Evolutionary conservation across 1,140 invertebrate genomes (phyloP), one percentile per base, ranked within the genome.

Genomic region (Caerostris extrusa): DNA sequence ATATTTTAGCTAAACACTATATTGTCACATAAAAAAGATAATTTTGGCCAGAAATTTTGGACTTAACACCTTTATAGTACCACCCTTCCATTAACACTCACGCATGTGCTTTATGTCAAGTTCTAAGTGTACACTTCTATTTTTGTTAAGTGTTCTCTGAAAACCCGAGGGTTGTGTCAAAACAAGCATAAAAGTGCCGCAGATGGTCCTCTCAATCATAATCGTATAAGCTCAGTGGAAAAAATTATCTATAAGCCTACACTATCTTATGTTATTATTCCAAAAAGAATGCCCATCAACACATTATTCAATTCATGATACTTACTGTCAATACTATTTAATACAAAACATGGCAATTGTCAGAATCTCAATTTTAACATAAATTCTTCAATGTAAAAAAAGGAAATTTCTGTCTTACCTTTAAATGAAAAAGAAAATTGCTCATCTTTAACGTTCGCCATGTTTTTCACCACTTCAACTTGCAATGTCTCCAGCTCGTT

Each of bases 401-500:
- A 7, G 2, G 3, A 56, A 86, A 82, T 50, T 53, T n/a, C 12
- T 5, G 5, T 67, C 88, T 90, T 94, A 94, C 93, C 82, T 85
- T 69, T 90, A 10, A 94, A 81, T 8, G 34, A 19, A 12, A 93
- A 81, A 64, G 60, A 85, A 71, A 94, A 91, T 50, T 91, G 90
- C 10, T 90, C 55, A 19, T 94, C 87, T 14, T 89, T 91, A 6
- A 34, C 56, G 55, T 77, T 69, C 7, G n/a, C 69, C 61, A 94
- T 87, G 57, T 91, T 87, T 50, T 91, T 50, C 19, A 94, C 17
- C 3, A 94, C 90, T 56, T 77, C 64, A 3, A 14, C 64, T 57
- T 94, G 94, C 34, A 94, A 58, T 3, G 69, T 89, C 17, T 89
- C 86, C 85, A 94, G 17, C 14, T 92, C 58, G 17, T 94, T 94